Evolutionary conservation across 2,888 invertebrate genomes (phyloP).

Genomic region (Folsomia manolachei): DNA sequence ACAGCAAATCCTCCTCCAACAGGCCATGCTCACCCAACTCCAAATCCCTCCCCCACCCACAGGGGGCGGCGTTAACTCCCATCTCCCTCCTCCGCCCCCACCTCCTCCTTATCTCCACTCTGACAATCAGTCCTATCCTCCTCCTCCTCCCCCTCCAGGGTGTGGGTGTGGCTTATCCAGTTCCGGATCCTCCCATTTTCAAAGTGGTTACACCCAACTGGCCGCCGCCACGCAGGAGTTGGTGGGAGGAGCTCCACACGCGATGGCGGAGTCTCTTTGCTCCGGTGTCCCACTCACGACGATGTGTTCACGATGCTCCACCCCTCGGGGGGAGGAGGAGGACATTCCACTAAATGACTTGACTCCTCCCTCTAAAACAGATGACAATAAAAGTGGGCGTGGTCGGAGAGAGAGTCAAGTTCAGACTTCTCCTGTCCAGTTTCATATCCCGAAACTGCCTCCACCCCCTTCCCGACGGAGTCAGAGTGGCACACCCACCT

Average conservation of each 20-base stretch:
- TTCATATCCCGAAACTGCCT: too few relatives aligned
- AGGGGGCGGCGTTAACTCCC: constrained; percentile 50
- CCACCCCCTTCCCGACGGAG: neutral
- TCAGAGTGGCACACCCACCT: neutral
- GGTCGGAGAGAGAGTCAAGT: constrained; percentile 15
- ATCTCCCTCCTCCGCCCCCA: neutral
- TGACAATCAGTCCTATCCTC: constrained; percentile 18
- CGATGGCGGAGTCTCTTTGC: constrained; percentile 22
- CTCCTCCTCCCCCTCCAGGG: neutral
- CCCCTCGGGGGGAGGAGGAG: constrained; percentile 32
- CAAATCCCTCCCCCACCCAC: constrained; percentile 41
- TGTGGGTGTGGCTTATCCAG: constrained; percentile 42
- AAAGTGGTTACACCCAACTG: constrained; percentile 57
- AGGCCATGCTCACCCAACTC: constrained; percentile 50
- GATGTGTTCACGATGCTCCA: constrained; percentile 37
- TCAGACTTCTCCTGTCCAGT: constrained; percentile 8
- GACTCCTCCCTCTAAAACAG: neutral
- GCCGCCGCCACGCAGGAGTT: constrained; percentile 53
- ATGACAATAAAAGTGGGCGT: constrained; percentile 12
- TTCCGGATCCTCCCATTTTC: constrained; percentile 50
- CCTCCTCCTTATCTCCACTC: neutral
- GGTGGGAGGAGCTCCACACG: constrained; percentile 57
- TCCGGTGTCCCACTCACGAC: constrained; percentile 27
- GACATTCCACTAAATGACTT: constrained; percentile 35
- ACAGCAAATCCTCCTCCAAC: constrained; percentile 50